Base-by-base conservation (phyloP, 2,888 invertebrate species). In the Geophilus truncorum region DNA sequence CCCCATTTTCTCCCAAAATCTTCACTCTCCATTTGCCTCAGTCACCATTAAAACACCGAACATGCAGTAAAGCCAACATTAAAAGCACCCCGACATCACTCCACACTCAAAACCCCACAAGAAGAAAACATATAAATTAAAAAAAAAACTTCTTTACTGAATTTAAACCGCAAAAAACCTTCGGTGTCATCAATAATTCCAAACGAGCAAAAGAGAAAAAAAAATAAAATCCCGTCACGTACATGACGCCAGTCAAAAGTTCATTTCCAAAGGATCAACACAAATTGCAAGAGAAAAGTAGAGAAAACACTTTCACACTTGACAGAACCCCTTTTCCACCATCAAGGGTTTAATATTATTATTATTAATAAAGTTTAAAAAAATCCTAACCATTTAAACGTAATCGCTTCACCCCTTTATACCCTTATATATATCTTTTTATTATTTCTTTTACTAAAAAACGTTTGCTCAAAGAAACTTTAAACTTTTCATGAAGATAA, bases 221-320 rank as follows among this genome's bases (percentile, higher is more conserved):
- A 57, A 21, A 57, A 57, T 21, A 21, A 57, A 57, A 57, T 57
- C 57, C 21, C 4, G 57, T 57, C 57, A 57, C 57, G 57, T 57
- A 23, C 57, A 12, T 57, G 57, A 12, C 18, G 23, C 57, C 21
- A 57, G 57, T 57, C 57, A 21, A 57, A 57, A 57, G 57, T 57
- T 57, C 57, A 57, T 57, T 57, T 57, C 21, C 57, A 57, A 57
- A 57, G 57, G 57, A 57, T 57, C 57, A 57, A 57, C 57, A 57
- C 57, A 57, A 57, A 57, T 57, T 57, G 57, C 21, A 21, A 57
- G 57, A 57, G 57, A 57, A 57, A 57, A 57, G 57, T 57, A 57
- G 57, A 23, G 57, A 57, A 57, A 57, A 57, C 57, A 57, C 57
- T 57, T 57, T 57, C 57, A 57, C 57, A 57, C 57, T 57, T 21